phyloP scores from a whole-genome alignment of 2,888 invertebrate species.

The Lymantria dispar region DNA sequence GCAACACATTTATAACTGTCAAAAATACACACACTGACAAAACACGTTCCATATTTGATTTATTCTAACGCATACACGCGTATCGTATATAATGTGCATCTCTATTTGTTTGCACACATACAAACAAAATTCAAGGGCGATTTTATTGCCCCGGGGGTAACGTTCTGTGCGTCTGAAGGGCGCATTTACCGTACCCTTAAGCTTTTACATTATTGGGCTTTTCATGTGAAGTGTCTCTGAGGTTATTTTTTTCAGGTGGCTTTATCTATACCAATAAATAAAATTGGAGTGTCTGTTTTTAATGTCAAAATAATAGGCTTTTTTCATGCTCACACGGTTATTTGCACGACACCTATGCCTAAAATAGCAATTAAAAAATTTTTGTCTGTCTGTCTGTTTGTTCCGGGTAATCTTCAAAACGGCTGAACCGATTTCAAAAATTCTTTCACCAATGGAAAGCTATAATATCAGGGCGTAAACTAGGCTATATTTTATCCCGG shows the following conservation, averaged over 20 bases:
- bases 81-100: slow-evolving; percentile 17
- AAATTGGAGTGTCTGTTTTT: too few species aligned
- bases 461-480: too few species aligned
- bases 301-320: too few species aligned
- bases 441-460: too few species aligned
- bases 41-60: not conserved
- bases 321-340: too few species aligned
- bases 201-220: slow-evolving; percentile 21
- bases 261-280: not conserved
- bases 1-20: slow-evolving; percentile 2
- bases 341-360: too few species aligned
- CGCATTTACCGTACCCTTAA: slow-evolving; percentile 32
- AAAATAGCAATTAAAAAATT: too few species aligned
- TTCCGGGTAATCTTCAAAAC: too few species aligned
- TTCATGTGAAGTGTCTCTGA: not conserved
- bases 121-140: slow-evolving; percentile 19
- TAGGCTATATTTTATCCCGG: too few species aligned
- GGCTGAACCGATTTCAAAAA: too few species aligned
- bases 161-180: slow-evolving; percentile 43
- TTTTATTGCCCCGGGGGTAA: slow-evolving; percentile 26
- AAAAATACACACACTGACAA: not conserved
- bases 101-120: slow-evolving; percentile 13
- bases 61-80: slow-evolving; percentile 1
- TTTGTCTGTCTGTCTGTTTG: too few species aligned
- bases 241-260: not conserved